Evolutionary conservation across 2,888 invertebrate species (phyloP).

Genomic region (Chelonus formosanus): DNA sequence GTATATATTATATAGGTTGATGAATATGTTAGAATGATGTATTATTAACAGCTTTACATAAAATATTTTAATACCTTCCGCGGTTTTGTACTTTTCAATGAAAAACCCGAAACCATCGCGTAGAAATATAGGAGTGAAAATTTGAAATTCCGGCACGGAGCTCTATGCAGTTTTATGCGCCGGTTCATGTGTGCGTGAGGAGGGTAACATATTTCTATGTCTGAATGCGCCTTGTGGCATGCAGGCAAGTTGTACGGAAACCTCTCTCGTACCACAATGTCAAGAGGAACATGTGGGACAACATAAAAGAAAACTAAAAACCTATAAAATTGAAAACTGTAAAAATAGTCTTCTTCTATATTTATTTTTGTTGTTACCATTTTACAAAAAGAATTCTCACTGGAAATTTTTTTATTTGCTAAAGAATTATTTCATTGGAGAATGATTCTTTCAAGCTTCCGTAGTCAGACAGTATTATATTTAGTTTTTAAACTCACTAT

Average conservation of each 20-base stretch:
- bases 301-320: neutral
- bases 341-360: too few species aligned
- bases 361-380: neutral
- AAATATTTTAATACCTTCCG: constrained; percentile 8
- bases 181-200: constrained; percentile 1
- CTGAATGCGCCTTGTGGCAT: constrained; percentile 5
- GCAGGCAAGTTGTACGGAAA: constrained; percentile 11
- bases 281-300: constrained; percentile 4
- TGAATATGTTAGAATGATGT: too few species aligned
- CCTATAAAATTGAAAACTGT: neutral
- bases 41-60: neutral
- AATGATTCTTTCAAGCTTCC: too few species aligned
- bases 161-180: constrained; percentile 9
- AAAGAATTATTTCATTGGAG: too few species aligned
- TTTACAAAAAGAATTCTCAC: neutral
- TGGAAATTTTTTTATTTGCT: too few species aligned
- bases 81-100: constrained; percentile 1
- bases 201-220: constrained; percentile 10
- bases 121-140: neutral
- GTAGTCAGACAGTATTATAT: too few species aligned
- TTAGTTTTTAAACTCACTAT: too few species aligned
- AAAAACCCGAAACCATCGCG: constrained; percentile 10
- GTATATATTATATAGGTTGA: too few species aligned
- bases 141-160: constrained; percentile 16
- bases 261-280: constrained; percentile 8